These are phyloP conservation scores for Drosophila dunni DNA, from an alignment of 1,140 invertebrate genomes.

Conservation along the genomic window DNA sequence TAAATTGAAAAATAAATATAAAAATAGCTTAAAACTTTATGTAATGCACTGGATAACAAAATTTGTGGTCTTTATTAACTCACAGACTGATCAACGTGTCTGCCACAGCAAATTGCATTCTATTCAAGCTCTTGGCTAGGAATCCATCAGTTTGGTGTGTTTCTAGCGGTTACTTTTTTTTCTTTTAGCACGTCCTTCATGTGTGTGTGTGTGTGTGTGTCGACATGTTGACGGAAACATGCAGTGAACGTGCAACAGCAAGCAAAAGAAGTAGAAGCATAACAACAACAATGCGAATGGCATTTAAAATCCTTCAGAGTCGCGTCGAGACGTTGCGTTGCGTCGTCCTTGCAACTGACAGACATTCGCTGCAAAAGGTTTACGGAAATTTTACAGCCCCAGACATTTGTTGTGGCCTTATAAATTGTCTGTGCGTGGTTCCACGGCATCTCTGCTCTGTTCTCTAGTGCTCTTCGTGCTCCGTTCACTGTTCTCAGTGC, in stretches of 20 bases:
- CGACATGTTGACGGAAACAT: conserved; percentile 79
- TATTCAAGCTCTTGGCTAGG: too few species aligned
- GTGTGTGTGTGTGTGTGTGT: conserved; percentile 17
- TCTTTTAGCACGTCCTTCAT: not conserved
- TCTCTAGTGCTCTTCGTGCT: not conserved
- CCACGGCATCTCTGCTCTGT: conserved; percentile 57
- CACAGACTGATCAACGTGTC: too few species aligned
- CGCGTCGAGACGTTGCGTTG: conserved; percentile 49
- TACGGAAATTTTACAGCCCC: conserved; percentile 77
- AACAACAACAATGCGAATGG: conserved; percentile 42
- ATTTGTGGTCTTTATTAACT: too few species aligned
- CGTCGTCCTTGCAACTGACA: conserved; percentile 55
- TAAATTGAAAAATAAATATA: too few species aligned
- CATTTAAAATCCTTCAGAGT: conserved; percentile 77
- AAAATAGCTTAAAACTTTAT: too few species aligned
- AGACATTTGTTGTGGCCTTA: conserved; percentile 81
- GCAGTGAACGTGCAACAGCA: conserved; percentile 46
- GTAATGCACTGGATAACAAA: too few species aligned
- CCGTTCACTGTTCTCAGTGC: conserved; percentile 5
- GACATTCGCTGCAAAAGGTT: conserved; percentile 74
- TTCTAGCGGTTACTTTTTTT: not conserved
- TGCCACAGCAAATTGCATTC: too few species aligned
- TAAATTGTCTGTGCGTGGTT: conserved; percentile 78
- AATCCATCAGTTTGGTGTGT: not conserved
- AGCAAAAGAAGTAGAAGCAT: conserved; percentile 23